Percentiles rank a stretch among this genome's conserved stretches.
Evolutionary conservation across 2,113 vertebrate species (phyloP).

Genomic region (Nicator chloris): DNA sequence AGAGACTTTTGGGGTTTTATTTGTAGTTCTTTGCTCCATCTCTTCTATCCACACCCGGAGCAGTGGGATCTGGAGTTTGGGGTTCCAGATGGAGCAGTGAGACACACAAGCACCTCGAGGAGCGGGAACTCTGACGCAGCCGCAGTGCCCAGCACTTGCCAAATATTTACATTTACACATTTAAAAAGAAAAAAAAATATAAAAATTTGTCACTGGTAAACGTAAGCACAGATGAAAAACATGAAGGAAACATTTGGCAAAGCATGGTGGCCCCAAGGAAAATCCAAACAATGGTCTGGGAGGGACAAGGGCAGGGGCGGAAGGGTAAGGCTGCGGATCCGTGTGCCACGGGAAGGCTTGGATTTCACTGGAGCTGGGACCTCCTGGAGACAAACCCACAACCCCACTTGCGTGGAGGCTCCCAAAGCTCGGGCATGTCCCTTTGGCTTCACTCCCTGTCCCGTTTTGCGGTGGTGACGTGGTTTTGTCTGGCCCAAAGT

Average conservation of each 20-base stretch:
- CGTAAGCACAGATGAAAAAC: conserved; percentile 48
- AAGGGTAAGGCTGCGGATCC: conserved; percentile 57
- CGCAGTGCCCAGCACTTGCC: background rate
- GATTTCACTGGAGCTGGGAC: background rate
- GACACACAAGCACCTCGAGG: background rate
- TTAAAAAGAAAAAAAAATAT: background rate
- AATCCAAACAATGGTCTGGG: conserved; percentile 55
- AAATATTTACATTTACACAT: background rate
- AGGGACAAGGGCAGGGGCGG: background rate
- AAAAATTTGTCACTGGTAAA: background rate
- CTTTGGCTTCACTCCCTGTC: background rate
- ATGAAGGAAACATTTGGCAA: background rate
- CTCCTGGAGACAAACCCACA: background rate
- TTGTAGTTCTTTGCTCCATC: background rate
- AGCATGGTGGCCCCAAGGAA: conserved; percentile 55
- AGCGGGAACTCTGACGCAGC: conserved; percentile 1
- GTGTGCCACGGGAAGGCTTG: background rate
- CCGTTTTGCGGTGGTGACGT: accelerated
- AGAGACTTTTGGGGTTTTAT: background rate
- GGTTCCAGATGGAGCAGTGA: conserved; percentile 16
- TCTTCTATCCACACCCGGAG: accelerated
- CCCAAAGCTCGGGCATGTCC: accelerated
- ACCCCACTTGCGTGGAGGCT: accelerated
- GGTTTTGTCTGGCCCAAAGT: background rate
- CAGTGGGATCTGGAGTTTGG: background rate